Base-by-base conservation (phyloP, 2,888 invertebrate genomes). In the Gastrophysa polygoni region DNA sequence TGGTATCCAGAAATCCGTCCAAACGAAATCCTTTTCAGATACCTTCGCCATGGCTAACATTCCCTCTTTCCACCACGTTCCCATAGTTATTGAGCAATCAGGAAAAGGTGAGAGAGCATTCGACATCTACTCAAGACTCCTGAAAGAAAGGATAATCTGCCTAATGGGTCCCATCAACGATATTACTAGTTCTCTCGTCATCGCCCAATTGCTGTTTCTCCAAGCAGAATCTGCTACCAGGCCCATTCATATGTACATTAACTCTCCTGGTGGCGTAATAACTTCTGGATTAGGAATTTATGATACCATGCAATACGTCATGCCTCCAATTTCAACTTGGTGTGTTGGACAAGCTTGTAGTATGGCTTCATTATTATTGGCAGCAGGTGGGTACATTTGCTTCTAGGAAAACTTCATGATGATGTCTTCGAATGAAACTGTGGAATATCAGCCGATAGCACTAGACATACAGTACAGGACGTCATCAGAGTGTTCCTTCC, bases 241-340 rank as follows among this genome's bases (percentile, higher is more conserved):
- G 77, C 96, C 98, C 2, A 93, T 99, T 64, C 96, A 98, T 77
- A 89, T 98, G 85, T 98, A 98, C 76, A 97, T 98, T 38, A 98
- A 98, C 77, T 91, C 91, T 5, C 90, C 91, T 57, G 98, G 98
- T 44, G 98, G 98, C 3, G 90, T 91, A 72, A 96, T 98, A 0
- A 97, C 98, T 0, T 91, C 97, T 18, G 98, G 98, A 0, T 83
- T 98, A 17, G 98, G 95, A 48, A 98, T 98, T 74, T 99, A 98
- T 75, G 98, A 98, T 78, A 98, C 98, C 24, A 99, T 98, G 97
- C 98, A 98, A 83, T 98, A 98, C 76, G 92, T 98, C 38, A 88
- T 92, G 64, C 96, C 97, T 0, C 97, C 97, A 0, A 91, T 98
- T 16, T 91, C 95, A 2, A 98, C 98, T 0, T 98, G 98, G 87